A percentile compares a stretch with the other conserved stretches of the same genome.
These are phyloP conservation scores for Drosophila dives DNA, from an alignment of 2,888 invertebrate species.

Conservation along the genomic window DNA sequence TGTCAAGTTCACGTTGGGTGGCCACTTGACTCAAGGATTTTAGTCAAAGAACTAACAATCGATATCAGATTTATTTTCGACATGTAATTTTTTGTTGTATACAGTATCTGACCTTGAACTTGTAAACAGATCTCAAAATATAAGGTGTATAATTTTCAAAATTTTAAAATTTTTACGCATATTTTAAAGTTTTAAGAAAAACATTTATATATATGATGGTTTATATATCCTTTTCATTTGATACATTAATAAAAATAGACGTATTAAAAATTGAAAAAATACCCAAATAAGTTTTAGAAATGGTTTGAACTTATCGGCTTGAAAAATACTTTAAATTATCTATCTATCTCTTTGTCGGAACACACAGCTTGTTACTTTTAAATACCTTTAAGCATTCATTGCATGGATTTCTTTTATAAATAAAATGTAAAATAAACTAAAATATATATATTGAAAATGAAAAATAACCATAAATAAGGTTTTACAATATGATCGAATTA, in stretches of 20 bases:
- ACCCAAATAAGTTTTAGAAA: too few species aligned
- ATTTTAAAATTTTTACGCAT: accelerated
- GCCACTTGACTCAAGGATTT: conserved; percentile 50
- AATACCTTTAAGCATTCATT: not conserved
- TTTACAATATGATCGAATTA: not conserved
- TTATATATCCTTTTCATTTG: not conserved
- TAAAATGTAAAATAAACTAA: not conserved
- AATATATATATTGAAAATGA: not conserved
- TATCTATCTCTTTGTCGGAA: not conserved
- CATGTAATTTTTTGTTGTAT: not conserved
- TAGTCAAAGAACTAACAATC: conserved; percentile 31
- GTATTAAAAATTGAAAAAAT: too few species aligned
- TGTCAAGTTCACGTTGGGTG: conserved; percentile 66
- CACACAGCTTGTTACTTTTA: not conserved
- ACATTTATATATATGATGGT: accelerated
- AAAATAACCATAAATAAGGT: not conserved
- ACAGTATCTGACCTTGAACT: too few species aligned
- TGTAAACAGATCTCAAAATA: not conserved
- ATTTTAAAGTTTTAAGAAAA: accelerated
- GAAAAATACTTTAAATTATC: not conserved
- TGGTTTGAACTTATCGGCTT: not conserved
- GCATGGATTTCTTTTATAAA: not conserved
- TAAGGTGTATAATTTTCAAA: not conserved
- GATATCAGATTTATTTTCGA: conserved; percentile 9
- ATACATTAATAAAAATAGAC: too few species aligned